A percentile compares a stretch with the other conserved stretches of the same genome.
Conservation (phyloP, 1,140 invertebrate genomes). For the Heterodera carotae region DNA sequence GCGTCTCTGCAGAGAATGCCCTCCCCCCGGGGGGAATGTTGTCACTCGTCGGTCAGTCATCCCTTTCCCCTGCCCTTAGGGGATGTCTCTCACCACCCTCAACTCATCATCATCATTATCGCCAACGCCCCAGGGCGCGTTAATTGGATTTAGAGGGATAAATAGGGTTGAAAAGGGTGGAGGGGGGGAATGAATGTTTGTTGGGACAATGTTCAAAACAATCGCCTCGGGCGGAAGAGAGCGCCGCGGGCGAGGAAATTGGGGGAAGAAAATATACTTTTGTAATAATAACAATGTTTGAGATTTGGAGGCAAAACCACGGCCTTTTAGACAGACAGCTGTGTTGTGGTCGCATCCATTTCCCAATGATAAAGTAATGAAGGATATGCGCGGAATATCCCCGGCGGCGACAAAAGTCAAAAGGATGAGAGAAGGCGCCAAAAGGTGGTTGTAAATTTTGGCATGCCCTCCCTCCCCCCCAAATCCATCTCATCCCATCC, state of each 20-base stretch:
- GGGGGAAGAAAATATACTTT: neutral
- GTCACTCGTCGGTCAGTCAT: neutral
- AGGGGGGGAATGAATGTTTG: neutral
- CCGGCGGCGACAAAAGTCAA: neutral
- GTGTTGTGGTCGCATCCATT: too few relatives aligned
- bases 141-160: neutral
- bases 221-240: neutral
- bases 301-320: too few relatives aligned
- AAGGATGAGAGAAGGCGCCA: neutral
- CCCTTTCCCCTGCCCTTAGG: neutral
- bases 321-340: too few relatives aligned
- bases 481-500: neutral
- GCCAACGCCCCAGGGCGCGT: neutral
- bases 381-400: neutral
- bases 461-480: neutral
- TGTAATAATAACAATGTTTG: neutral
- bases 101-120: neutral
- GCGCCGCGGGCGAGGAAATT: neutral
- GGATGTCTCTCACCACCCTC: neutral
- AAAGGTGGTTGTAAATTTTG: constrained; percentile 4
- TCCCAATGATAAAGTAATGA: too few relatives aligned
- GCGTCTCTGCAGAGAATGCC: neutral
- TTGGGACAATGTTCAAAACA: constrained; percentile 1
- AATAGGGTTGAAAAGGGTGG: neutral
- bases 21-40: neutral